Percentiles rank a stretch among this genome's conserved stretches.
These are phyloP conservation scores for Channa maculata DNA, from an alignment of 2,113 vertebrate species.

Conservation along the genomic window DNA sequence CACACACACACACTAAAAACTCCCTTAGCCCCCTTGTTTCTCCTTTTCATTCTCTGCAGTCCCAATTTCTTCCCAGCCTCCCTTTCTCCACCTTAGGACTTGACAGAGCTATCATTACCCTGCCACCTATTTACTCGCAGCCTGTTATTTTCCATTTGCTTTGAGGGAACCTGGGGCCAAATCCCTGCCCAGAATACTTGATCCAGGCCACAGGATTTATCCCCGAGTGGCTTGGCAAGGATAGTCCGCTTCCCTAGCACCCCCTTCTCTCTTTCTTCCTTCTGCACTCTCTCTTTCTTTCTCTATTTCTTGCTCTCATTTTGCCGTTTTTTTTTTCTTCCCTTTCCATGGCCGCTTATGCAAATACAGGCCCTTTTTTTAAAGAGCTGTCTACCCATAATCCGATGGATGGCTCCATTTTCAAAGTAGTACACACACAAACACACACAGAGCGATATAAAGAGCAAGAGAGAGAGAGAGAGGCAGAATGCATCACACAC, in stretches of 20 bases:
- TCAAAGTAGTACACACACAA: conserved; percentile 41
- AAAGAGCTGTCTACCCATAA: conserved; percentile 79
- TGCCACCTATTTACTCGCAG: conserved; percentile 74
- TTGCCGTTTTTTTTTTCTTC: conserved; percentile 17
- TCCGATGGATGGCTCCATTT: conserved; percentile 82
- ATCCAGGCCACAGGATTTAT: conserved; percentile 71
- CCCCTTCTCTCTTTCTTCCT: background rate
- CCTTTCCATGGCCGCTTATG: conserved; percentile 70
- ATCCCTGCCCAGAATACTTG: conserved; percentile 70
- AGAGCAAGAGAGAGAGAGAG: background rate
- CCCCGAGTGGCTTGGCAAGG: conserved; percentile 67
- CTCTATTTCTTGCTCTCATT: conserved; percentile 2
- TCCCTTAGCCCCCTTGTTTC: background rate
- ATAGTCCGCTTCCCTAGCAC: conserved; percentile 26
- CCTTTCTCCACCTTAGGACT: conserved; percentile 53
- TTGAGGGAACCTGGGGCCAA: conserved; percentile 66
- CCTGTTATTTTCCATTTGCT: conserved; percentile 79
- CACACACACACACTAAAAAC: too few species aligned
- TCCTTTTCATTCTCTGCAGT: conserved; percentile 5
- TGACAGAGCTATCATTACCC: conserved; percentile 77
- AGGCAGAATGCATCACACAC: conserved; percentile 32
- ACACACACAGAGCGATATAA: conserved; percentile 26
- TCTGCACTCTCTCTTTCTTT: conserved; percentile 45
- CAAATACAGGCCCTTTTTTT: conserved; percentile 75
- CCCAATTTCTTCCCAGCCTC: conserved; percentile 18